These are phyloP conservation scores for Athalia cordata DNA, from an alignment of 2,888 invertebrate species.

Conservation along the genomic window DNA sequence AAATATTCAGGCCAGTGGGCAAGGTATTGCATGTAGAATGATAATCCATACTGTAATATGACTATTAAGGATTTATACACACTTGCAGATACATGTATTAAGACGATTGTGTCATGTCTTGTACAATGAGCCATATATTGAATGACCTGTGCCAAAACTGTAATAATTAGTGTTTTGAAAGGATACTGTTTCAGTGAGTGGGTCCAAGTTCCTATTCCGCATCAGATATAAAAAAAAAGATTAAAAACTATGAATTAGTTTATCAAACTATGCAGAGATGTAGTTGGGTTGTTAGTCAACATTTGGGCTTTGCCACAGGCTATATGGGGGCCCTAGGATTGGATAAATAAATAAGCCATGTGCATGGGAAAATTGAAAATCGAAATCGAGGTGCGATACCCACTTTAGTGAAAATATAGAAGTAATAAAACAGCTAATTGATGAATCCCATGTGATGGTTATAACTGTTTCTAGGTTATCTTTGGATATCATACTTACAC, in stretches of 20 bases:
- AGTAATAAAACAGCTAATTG: conserved; percentile 48
- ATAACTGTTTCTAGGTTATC: conserved; percentile 18
- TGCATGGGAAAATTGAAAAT: too few relatives aligned
- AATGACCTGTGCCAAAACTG: background rate
- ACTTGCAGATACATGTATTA: background rate
- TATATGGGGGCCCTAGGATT: too few relatives aligned
- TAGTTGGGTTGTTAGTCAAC: too few relatives aligned
- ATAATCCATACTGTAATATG: conserved; percentile 82
- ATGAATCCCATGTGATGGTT: background rate
- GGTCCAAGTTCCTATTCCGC: conserved; percentile 92
- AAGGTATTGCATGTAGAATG: conserved; percentile 98
- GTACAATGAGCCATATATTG: background rate
- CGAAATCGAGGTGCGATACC: too few relatives aligned
- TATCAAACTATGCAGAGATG: too few relatives aligned
- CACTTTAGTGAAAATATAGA: conserved; percentile 6
- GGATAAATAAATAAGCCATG: too few relatives aligned
- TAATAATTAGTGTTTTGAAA: conserved; percentile 58
- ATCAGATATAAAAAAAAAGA: conserved; percentile 48
- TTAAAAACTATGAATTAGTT: background rate
- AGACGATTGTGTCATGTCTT: background rate
- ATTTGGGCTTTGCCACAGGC: too few relatives aligned
- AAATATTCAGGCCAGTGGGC: conserved; percentile 99
- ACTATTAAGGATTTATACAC: conserved; percentile 53
- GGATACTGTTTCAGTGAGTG: conserved; percentile 93
- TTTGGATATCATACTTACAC: conserved; percentile 81